A percentile compares a stretch with the other conserved stretches of the same genome.
Conservation (phyloP, 1,140 invertebrate species). For the Drosophila parvula region DNA sequence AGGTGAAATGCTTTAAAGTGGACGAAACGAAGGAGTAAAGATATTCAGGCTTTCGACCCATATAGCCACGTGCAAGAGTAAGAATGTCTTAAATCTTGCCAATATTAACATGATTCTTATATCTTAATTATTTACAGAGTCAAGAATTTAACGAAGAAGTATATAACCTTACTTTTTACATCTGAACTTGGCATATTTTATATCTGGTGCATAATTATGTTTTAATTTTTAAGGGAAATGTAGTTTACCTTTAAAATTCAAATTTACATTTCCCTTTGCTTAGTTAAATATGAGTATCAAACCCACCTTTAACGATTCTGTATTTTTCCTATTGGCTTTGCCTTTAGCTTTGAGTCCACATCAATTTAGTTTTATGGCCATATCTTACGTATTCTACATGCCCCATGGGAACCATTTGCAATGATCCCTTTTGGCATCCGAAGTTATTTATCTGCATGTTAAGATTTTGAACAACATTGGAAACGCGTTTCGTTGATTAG, state of each 20-base stretch:
- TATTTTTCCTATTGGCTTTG: not conserved
- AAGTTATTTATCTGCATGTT: slow-evolving; percentile 38
- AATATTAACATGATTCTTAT: not conserved
- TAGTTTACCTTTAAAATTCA: too few relatives aligned
- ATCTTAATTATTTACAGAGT: not conserved
- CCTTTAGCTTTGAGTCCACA: slow-evolving; percentile 28
- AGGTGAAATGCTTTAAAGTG: slow-evolving; percentile 31
- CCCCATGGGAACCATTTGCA: slow-evolving; percentile 39
- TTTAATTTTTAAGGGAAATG: not conserved
- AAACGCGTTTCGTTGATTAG: slow-evolving; percentile 36
- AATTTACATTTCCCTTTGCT: not conserved
- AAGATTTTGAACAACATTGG: slow-evolving; percentile 39
- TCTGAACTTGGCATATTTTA: too few relatives aligned
- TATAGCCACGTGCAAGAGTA: not conserved
- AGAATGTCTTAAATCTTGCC: not conserved
- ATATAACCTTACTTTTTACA: too few relatives aligned
- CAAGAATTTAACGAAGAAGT: not conserved
- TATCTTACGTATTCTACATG: slow-evolving; percentile 25
- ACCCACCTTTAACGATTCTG: slow-evolving; percentile 21
- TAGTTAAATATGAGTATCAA: slow-evolving; percentile 6
- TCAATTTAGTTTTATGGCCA: slow-evolving; percentile 64
- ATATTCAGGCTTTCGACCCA: not conserved
- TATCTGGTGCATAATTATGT: too few relatives aligned
- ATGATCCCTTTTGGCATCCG: slow-evolving; percentile 46
- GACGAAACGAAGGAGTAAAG: not conserved